Conservation (phyloP, 2,113 vertebrate genomes). For the Columba livia region DNA sequence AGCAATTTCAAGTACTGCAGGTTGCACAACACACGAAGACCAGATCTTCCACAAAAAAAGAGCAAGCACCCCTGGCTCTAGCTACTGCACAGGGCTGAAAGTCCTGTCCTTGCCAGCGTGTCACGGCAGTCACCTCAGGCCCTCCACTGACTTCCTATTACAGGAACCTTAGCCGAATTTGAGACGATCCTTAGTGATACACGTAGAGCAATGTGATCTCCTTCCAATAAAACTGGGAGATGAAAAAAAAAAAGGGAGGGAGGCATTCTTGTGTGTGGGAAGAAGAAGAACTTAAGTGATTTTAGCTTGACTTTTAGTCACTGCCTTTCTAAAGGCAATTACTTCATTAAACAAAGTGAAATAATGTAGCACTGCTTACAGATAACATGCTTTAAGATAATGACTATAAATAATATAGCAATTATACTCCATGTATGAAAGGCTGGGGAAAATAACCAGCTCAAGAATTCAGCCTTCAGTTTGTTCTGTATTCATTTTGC, state of each 20-base stretch:
- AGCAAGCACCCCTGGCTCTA: neutral
- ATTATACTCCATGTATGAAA: constrained; percentile 31
- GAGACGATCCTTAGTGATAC: neutral
- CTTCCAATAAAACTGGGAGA: neutral
- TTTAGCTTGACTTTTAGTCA: constrained; percentile 28
- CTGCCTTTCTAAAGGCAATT: constrained; percentile 37
- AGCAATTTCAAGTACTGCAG: constrained; percentile 51
- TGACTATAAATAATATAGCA: constrained; percentile 60
- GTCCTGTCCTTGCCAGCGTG: neutral
- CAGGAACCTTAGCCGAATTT: neutral
- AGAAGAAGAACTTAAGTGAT: constrained; percentile 18
- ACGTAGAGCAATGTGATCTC: neutral
- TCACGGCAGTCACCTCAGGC: neutral
- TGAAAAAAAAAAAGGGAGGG: too few relatives aligned
- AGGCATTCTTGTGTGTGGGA: neutral
- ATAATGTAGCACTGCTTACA: constrained; percentile 34
- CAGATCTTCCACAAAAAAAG: neutral
- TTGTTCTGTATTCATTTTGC: neutral
- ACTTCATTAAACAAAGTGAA: constrained; percentile 49
- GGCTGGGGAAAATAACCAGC: neutral
- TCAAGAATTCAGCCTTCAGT: neutral
- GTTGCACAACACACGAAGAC: constrained; percentile 9
- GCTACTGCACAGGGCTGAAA: neutral
- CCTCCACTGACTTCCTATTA: neutral
- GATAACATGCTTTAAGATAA: constrained; percentile 62